These are phyloP conservation scores for Campylomormyrus tamandua DNA, from an alignment of 2,113 vertebrate genomes.

Conservation along the genomic window DNA sequence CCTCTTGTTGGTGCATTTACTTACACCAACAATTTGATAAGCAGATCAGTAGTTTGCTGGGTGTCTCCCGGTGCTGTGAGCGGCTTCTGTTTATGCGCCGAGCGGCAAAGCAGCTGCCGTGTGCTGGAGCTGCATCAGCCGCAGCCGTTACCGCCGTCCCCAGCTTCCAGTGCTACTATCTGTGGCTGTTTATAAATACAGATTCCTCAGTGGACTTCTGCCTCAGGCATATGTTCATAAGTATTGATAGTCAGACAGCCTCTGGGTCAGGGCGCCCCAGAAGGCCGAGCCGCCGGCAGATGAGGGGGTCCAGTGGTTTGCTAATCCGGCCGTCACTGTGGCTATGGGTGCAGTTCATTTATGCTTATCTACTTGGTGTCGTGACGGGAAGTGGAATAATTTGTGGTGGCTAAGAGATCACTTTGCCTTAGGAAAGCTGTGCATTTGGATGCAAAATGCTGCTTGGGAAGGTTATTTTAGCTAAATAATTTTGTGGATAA, in stretches of 20 bases:
- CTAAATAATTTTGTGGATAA: neutral
- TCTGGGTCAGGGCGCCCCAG: neutral
- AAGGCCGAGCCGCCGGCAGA: neutral
- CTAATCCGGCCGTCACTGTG: neutral
- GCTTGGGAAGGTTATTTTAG: neutral
- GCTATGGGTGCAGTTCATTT: neutral
- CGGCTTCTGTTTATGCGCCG: conserved; percentile 19
- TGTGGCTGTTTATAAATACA: neutral
- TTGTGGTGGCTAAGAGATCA: neutral
- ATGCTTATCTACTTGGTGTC: neutral
- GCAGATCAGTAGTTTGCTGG: conserved; percentile 31
- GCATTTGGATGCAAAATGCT: neutral
- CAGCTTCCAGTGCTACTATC: neutral
- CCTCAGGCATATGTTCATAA: neutral
- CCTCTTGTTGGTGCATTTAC: neutral
- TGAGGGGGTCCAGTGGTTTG: neutral
- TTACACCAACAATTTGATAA: neutral
- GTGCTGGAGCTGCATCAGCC: neutral
- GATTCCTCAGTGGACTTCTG: neutral
- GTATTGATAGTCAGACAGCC: neutral
- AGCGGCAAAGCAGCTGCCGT: neutral
- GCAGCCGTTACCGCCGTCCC: neutral
- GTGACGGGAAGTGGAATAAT: neutral
- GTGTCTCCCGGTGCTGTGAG: conserved; percentile 20
- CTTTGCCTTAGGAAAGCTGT: neutral